Conservation (phyloP, 1,140 invertebrate species). For the Neoseiulus cucumeris region DNA sequence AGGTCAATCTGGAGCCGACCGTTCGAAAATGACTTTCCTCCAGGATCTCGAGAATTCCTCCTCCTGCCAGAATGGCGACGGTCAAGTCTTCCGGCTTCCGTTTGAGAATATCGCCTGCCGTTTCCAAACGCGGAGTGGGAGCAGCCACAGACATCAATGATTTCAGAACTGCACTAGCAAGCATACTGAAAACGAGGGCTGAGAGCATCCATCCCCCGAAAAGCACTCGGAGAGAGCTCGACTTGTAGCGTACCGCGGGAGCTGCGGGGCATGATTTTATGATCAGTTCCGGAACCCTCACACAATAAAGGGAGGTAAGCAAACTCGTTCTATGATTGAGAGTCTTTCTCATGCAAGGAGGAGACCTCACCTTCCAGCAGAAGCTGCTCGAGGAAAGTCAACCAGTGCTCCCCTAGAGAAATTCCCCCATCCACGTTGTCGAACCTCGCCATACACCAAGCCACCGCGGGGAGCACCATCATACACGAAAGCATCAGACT, state of each 20-base stretch:
- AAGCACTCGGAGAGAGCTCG: neutral
- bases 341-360: neutral
- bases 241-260: neutral
- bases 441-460: neutral
- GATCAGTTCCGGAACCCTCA: no score
- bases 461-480: neutral
- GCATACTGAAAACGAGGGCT: neutral
- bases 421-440: neutral
- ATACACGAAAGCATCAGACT: neutral
- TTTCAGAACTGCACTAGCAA: neutral
- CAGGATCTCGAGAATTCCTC: neutral
- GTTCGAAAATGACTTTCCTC: neutral
- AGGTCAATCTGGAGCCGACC: neutral
- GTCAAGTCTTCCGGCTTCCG: neutral
- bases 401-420: neutral
- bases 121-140: neutral
- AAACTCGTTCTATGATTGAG: no score
- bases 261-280: neutral
- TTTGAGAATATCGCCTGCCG: neutral
- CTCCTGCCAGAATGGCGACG: neutral
- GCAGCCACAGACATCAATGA: neutral
- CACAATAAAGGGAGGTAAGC: no score
- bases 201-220: neutral
- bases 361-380: neutral
- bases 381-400: neutral